Percentiles rank a stretch among this genome's conserved stretches.
Evolutionary conservation across 1,140 invertebrate species (phyloP).

Genomic region (Agrypnia vestita): DNA sequence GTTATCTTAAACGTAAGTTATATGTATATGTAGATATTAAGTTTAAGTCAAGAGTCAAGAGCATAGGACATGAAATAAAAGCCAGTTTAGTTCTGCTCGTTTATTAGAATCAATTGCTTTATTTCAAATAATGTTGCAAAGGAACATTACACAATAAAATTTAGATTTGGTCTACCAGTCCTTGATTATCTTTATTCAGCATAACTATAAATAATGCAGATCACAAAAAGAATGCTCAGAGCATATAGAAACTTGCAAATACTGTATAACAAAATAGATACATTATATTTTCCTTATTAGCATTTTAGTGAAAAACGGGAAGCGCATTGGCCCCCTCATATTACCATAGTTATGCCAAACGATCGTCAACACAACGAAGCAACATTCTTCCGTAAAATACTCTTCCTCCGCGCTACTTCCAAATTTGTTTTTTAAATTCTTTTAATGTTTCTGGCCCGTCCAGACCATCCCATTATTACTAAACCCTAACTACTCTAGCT

Average conservation of each 20-base stretch:
- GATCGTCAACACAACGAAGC: conserved; percentile 72
- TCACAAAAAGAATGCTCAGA: conserved; percentile 73
- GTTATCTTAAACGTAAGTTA: no score
- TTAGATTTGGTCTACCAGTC: conserved; percentile 70
- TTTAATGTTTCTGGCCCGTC: conserved; percentile 48
- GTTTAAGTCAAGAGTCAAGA: no score
- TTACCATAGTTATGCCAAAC: conserved; percentile 74
- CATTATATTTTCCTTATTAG: conserved; percentile 65
- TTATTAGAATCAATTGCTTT: conserved; percentile 71
- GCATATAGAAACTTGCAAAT: conserved; percentile 75
- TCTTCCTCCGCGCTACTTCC: conserved; percentile 73
- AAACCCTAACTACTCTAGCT: conserved; percentile 54
- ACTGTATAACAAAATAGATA: conserved; percentile 76
- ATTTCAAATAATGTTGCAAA: conserved; percentile 75
- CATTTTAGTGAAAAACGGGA: conserved; percentile 55
- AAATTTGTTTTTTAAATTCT: conserved; percentile 70
- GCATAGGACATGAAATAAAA: conserved; percentile 55
- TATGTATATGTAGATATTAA: no score
- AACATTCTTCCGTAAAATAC: conserved; percentile 75
- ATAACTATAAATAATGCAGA: conserved; percentile 74
- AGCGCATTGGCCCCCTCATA: conserved; percentile 31
- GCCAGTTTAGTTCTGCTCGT: conserved; percentile 71
- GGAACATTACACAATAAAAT: conserved; percentile 74
- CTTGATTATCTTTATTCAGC: conserved; percentile 71
- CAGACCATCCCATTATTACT: conserved; percentile 53